Evolutionary conservation across 2,888 invertebrate species (phyloP).

Genomic region (Erynnis tages): DNA sequence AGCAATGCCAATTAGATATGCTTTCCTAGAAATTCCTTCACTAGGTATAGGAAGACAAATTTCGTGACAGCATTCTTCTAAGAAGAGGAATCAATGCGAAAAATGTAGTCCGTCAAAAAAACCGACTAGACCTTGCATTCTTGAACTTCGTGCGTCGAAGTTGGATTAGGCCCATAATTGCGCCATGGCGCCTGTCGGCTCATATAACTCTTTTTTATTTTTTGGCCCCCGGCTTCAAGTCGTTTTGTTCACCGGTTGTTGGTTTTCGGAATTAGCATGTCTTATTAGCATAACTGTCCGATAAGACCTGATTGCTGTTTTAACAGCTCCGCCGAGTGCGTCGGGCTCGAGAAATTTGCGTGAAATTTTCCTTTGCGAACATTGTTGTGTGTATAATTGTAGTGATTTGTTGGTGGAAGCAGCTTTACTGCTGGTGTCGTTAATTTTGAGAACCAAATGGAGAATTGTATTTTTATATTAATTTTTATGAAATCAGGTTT

Average conservation of each 20-base stretch:
- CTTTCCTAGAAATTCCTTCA: neutral
- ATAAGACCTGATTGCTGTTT: conserved; percentile 73
- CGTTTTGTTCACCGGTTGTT: conserved; percentile 69
- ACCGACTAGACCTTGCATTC: conserved; percentile 32
- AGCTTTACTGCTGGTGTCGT: too few species aligned
- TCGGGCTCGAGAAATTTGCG: conserved; percentile 19
- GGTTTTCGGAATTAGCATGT: conserved; percentile 81
- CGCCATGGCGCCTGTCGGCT: conserved; percentile 73
- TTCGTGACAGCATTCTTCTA: conserved; percentile 36
- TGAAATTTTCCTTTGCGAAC: conserved; percentile 6
- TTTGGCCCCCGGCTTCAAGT: conserved; percentile 51
- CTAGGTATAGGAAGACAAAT: neutral
- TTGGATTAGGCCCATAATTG: conserved; percentile 58
- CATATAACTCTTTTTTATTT: conserved; percentile 61
- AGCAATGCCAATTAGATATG: too few species aligned
- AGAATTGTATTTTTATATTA: too few species aligned
- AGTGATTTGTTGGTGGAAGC: neutral
- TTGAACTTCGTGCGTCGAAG: conserved; percentile 18
- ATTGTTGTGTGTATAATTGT: neutral
- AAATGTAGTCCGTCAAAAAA: conserved; percentile 54
- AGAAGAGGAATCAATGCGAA: conserved; percentile 45
- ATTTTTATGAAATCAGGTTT: too few species aligned
- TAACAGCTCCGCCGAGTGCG: conserved; percentile 49
- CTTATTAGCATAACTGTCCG: conserved; percentile 79
- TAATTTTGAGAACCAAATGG: too few species aligned